A percentile compares a stretch with the other conserved stretches of the same genome.
phyloP scores from a whole-genome alignment of 2,113 vertebrate genomes.

The Zosterops japonicus region DNA sequence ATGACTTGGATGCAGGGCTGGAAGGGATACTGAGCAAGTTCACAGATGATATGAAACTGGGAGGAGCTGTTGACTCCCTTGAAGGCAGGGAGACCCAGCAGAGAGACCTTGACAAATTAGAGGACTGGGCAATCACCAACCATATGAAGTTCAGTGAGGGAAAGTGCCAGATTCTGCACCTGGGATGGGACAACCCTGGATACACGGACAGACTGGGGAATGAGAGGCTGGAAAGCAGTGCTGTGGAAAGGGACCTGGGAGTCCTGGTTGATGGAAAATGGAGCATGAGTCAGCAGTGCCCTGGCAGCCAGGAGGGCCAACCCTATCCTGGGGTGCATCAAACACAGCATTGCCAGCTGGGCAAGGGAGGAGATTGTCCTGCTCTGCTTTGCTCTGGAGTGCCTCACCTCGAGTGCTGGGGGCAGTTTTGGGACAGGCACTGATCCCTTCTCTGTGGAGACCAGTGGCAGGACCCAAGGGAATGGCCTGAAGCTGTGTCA shows the following conservation, averaged over 20 bases:
- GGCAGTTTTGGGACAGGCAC: neutral
- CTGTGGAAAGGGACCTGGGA: neutral
- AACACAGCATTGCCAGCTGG: accelerated
- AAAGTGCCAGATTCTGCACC: neutral
- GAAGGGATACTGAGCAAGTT: too few relatives aligned
- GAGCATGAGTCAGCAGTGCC: neutral
- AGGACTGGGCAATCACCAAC: neutral
- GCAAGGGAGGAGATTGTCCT: neutral
- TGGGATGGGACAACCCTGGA: neutral
- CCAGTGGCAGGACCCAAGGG: neutral
- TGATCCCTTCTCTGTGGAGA: neutral
- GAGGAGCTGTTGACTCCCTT: neutral
- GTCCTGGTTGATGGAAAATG: accelerated
- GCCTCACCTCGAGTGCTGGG: accelerated
- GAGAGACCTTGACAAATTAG: neutral
- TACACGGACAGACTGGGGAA: neutral
- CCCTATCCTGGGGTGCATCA: accelerated
- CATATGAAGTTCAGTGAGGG: accelerated
- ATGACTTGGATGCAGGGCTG: neutral
- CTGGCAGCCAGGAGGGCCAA: neutral
- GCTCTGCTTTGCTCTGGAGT: neutral
- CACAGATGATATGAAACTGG: neutral
- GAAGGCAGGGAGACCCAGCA: accelerated
- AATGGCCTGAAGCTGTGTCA: neutral
- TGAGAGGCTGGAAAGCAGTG: neutral